A percentile compares a stretch with the other conserved stretches of the same genome.
These are phyloP conservation scores for Esperia sulphurella DNA, from an alignment of 2,888 invertebrate genomes.

Conservation along the genomic window DNA sequence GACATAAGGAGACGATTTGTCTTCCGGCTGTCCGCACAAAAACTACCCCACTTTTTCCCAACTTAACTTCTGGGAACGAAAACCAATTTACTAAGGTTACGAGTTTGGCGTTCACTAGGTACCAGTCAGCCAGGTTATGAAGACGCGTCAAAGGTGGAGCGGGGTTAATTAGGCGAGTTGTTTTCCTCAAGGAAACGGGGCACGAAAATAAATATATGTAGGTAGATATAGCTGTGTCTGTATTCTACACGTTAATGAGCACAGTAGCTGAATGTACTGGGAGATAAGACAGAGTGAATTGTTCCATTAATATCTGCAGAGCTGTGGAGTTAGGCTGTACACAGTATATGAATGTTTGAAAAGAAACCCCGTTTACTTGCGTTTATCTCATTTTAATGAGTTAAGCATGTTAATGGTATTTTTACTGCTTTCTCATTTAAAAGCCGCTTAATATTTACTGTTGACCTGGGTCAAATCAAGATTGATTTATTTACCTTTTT, in stretches of 20 bases:
- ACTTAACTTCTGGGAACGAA: conserved; percentile 17
- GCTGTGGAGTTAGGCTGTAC: neutral
- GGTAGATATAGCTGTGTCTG: neutral
- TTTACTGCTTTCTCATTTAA: too few species aligned
- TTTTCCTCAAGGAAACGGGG: too few species aligned
- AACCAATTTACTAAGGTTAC: neutral
- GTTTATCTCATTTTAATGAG: neutral
- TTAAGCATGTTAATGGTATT: too few species aligned
- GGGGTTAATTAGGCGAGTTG: neutral
- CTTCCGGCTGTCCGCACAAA: conserved; percentile 28
- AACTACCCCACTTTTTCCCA: conserved; percentile 29
- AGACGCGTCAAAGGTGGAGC: neutral
- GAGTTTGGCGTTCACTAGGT: neutral
- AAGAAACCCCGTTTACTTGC: too few species aligned
- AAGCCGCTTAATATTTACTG: too few species aligned
- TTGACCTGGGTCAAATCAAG: too few species aligned
- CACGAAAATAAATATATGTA: too few species aligned
- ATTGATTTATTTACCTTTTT: too few species aligned
- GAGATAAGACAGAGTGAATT: neutral
- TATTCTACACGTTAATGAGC: neutral
- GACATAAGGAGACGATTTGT: conserved; percentile 38
- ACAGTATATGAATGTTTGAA: too few species aligned
- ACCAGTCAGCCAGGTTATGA: neutral
- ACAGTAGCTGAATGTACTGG: neutral
- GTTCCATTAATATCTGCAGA: neutral